phyloP scores from a whole-genome alignment of 2,113 vertebrate genomes.

The Malurus elegans region DNA sequence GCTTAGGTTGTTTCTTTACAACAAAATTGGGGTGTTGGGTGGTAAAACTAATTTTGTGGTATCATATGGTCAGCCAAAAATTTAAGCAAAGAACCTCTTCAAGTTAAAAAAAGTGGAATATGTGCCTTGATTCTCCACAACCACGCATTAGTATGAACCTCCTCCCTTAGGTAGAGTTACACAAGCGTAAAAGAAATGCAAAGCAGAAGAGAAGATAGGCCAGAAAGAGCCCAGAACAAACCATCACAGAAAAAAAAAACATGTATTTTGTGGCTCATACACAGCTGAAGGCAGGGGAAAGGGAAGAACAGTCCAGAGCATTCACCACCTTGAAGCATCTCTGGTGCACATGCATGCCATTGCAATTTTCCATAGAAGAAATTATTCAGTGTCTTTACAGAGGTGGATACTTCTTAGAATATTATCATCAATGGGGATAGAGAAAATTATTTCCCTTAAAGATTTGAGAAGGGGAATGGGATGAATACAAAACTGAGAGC shows the following conservation, averaged over 20 bases:
- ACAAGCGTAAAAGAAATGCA: not conserved
- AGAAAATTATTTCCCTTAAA: not conserved
- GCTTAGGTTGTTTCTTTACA: not conserved
- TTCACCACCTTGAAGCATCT: not conserved
- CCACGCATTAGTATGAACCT: not conserved
- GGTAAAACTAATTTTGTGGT: not conserved
- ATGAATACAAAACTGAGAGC: not conserved
- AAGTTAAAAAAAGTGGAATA: not conserved
- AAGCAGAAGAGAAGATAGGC: not conserved
- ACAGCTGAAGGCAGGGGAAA: not conserved
- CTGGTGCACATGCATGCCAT: not conserved
- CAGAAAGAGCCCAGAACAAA: not conserved
- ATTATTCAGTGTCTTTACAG: not conserved
- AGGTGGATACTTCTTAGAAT: not conserved
- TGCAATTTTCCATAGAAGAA: not conserved
- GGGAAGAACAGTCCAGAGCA: not conserved
- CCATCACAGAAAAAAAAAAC: not conserved
- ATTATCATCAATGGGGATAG: not conserved
- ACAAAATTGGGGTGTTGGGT: not conserved
- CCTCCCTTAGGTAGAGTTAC: not conserved
- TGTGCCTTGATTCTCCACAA: accelerated
- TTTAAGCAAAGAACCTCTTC: not conserved
- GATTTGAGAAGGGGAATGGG: not conserved
- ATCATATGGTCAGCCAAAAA: not conserved
- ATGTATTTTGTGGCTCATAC: not conserved